Evolutionary conservation across 2,888 invertebrate species (phyloP), one percentile per base, ranked within the genome.

Genomic region (Epinotia ramella): DNA sequence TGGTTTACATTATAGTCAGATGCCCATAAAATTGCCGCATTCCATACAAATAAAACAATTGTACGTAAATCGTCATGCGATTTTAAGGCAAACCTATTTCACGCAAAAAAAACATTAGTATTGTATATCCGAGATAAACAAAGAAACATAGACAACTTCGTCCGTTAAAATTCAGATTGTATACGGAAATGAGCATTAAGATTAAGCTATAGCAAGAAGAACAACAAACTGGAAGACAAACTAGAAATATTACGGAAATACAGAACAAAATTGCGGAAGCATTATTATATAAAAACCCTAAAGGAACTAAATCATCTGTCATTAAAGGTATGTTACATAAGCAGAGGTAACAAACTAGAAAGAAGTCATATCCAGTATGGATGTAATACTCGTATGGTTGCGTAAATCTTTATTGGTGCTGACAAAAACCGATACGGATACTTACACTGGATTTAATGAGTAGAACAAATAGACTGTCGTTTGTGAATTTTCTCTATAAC

Each of bases 261-360:
- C 67, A 28, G 9, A 56, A 63, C n/a, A n/a, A 56, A 65, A 62
- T 2, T 24, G 44, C 62, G 62, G 57, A 68, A 68, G 57, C 49
- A 46, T 24, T 59, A 18, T 68, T 65, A 53, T 65, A 66, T 18
- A 24, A n/a, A 53, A 60, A 66, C 20, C 60, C 63, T 46, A 18
- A 66, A 60, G 60, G 53, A 65, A 60, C 63, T 49, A 65, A 49
- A 62, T 62, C 72, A 68, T 68, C 20, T 24, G 12, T 70, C 65
- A 66, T 70, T 66, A 66, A 65, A 65, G 68, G 20, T 53, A 33
- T 12, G 16, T 75, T 71, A 66, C 66, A 70, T 11, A 49, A 75
- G 4, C 16, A 40, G 28, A 75, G 60, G 70, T 71, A 75, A 71
- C 65, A 70, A 75, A 75, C 75, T 60, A 60, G 75, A 75, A 75